These are phyloP conservation scores for Lasioglossum figueresi DNA, from an alignment of 2,888 invertebrate species.

Conservation along the genomic window DNA sequence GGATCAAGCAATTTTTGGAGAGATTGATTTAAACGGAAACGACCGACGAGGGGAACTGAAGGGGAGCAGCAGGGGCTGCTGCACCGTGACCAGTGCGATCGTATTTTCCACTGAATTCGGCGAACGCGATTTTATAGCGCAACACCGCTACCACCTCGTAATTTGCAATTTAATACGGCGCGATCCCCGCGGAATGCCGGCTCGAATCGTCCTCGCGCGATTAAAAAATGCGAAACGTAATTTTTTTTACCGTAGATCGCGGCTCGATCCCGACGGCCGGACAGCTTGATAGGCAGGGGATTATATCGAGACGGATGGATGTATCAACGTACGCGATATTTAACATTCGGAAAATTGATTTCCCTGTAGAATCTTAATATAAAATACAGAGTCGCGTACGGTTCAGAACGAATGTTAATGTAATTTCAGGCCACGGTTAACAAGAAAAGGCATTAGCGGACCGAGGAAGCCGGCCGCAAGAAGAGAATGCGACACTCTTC, in stretches of 20 bases:
- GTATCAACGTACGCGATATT: background rate
- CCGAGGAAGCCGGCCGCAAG: background rate
- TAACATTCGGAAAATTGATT: background rate
- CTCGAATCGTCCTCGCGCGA: background rate
- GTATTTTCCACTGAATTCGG: background rate
- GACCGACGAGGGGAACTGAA: background rate
- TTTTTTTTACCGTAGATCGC: background rate
- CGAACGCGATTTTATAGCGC: slow-evolving; percentile 24
- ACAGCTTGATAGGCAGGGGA: background rate
- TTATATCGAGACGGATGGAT: background rate
- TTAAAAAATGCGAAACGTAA: slow-evolving; percentile 4
- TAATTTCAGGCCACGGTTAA: background rate
- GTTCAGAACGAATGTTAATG: background rate
- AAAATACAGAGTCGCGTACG: background rate
- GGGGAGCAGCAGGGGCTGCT: background rate
- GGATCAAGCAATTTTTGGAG: slow-evolving; percentile 16
- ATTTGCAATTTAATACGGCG: slow-evolving; percentile 33
- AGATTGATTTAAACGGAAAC: slow-evolving; percentile 37
- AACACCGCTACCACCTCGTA: background rate
- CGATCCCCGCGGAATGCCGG: background rate
- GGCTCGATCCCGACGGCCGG: background rate
- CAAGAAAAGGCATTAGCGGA: background rate
- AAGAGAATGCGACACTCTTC: slow-evolving; percentile 18
- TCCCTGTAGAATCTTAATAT: background rate
- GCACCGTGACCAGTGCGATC: background rate